Conservation (phyloP, 2,888 invertebrate species). For the Sinhomidia bicolor region DNA sequence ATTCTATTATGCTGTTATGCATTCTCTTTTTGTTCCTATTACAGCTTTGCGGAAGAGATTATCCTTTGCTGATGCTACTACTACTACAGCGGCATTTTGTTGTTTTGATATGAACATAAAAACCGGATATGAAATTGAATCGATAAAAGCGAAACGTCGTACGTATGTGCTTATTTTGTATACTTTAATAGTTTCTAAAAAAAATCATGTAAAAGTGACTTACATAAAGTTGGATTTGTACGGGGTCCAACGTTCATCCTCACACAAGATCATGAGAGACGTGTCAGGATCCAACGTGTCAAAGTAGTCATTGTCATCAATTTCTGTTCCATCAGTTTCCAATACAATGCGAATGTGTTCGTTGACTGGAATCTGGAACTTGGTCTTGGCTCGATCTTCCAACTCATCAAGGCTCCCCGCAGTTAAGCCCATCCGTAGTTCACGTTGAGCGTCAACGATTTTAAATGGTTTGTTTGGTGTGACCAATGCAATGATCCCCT, state of each 20-base stretch:
- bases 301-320: slow-evolving; percentile 97
- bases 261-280: slow-evolving; percentile 89
- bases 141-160: no score
- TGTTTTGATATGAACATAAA: no score
- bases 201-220: no score
- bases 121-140: no score
- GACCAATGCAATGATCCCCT: slow-evolving; percentile 54
- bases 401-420: slow-evolving; percentile 89
- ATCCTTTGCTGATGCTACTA: no score
- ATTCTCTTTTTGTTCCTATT: not conserved
- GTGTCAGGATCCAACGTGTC: slow-evolving; percentile 94
- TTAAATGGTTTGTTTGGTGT: slow-evolving; percentile 85
- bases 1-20: no score
- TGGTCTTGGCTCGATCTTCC: slow-evolving; percentile 75
- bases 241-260: slow-evolving; percentile 88
- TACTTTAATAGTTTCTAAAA: no score
- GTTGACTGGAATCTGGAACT: slow-evolving; percentile 74
- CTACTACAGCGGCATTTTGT: no score
- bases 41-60: not conserved
- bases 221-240: slow-evolving; percentile 81
- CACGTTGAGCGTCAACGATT: slow-evolving; percentile 90
- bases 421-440: slow-evolving; percentile 91
- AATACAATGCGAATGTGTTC: slow-evolving; percentile 86
- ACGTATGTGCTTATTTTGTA: no score
- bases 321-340: slow-evolving; percentile 96